These are phyloP conservation scores for Varanus salvator DNA, from an alignment of 2,113 vertebrate genomes.

Conservation along the genomic window DNA sequence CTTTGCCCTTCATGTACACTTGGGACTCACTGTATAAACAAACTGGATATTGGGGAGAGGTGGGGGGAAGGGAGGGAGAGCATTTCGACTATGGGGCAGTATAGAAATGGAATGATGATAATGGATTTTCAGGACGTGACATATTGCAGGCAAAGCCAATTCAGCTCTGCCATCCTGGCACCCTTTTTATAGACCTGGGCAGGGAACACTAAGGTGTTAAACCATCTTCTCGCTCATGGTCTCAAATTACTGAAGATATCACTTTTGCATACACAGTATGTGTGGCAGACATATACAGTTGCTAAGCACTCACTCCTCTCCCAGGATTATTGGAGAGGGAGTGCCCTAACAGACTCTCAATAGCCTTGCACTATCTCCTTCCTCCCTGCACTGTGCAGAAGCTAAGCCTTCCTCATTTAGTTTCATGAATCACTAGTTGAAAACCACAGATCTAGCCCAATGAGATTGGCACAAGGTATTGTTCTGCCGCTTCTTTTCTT, in stretches of 20 bases:
- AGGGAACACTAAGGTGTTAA: background rate
- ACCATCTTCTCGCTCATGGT: background rate
- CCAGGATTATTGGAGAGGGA: background rate
- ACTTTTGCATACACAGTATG: background rate
- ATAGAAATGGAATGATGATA: too few species aligned
- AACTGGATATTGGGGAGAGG: background rate
- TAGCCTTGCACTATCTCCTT: background rate
- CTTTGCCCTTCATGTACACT: background rate
- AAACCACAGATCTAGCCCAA: background rate
- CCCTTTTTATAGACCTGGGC: background rate
- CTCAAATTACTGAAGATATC: background rate
- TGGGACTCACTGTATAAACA: background rate
- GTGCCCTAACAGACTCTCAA: background rate
- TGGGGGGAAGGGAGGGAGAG: too few species aligned
- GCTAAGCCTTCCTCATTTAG: background rate
- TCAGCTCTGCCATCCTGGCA: background rate
- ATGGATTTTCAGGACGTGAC: background rate
- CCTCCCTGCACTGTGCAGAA: background rate
- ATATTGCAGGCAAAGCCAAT: background rate
- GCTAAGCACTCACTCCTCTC: too few species aligned
- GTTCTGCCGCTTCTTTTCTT: background rate
- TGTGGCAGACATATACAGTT: too few species aligned
- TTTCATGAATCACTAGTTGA: background rate
- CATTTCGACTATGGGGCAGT: too few species aligned
- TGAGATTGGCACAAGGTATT: background rate